These are phyloP conservation scores for Aldabrachelys gigantea DNA, from an alignment of 2,113 vertebrate genomes.

Conservation along the genomic window DNA sequence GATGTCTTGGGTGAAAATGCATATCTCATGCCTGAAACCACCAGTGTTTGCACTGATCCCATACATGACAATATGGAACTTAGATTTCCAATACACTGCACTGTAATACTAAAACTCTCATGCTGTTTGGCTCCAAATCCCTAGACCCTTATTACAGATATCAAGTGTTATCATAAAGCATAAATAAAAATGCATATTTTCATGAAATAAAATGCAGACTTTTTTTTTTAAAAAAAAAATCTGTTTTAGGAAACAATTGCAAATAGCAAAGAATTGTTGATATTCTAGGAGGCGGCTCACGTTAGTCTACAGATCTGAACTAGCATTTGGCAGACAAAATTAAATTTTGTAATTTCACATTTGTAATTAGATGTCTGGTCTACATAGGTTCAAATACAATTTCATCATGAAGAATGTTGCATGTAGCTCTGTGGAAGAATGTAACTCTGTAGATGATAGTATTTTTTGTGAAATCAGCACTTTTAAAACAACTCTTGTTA, in stretches of 20 bases:
- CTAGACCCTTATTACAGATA: neutral
- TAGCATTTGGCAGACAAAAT: conserved; percentile 5
- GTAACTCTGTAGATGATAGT: neutral
- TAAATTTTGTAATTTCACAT: conserved; percentile 6
- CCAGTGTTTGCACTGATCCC: neutral
- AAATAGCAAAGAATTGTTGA: neutral
- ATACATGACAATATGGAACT: neutral
- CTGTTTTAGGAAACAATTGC: neutral
- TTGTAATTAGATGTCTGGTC: conserved; percentile 22
- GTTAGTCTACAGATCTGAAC: neutral
- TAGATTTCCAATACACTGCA: neutral
- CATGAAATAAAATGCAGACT: neutral
- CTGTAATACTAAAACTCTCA: neutral
- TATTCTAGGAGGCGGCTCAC: neutral
- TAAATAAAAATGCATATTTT: neutral
- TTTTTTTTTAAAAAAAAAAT: neutral
- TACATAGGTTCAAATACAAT: conserved; percentile 1
- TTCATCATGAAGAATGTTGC: conserved; percentile 4
- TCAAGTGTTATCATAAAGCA: neutral
- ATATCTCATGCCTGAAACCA: neutral
- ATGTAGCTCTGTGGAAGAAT: neutral
- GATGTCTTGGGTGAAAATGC: neutral
- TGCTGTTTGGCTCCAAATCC: neutral
- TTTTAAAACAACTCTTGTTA: conserved; percentile 24
- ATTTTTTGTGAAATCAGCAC: conserved; percentile 24